phyloP scores from a whole-genome alignment of 1,140 invertebrate genomes.

The Nomia melanderi region DNA sequence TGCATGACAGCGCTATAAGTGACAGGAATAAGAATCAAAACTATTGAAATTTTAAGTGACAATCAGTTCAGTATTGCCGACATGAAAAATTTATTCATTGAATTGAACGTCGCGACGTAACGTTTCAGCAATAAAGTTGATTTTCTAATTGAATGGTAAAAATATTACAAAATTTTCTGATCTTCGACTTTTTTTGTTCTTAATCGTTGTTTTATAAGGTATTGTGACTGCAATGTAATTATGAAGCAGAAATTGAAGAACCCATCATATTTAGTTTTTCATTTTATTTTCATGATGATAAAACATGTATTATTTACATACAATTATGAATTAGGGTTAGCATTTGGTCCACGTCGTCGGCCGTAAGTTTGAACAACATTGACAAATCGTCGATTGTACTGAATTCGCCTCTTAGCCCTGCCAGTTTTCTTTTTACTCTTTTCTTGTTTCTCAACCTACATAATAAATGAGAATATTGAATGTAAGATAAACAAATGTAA shows the following conservation, averaged over 20 bases:
- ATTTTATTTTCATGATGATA: constrained; percentile 26
- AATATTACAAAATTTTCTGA: too few relatives aligned
- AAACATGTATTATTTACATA: constrained; percentile 1
- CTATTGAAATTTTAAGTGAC: too few relatives aligned
- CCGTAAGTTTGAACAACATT: constrained; percentile 98
- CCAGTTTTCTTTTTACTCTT: constrained; percentile 99
- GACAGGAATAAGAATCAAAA: too few relatives aligned
- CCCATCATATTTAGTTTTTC: constrained; percentile 2
- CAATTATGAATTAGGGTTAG: constrained; percentile 86
- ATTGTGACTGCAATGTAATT: not conserved
- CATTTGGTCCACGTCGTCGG: constrained; percentile 97
- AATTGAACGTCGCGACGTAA: too few relatives aligned
- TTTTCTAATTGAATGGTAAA: too few relatives aligned
- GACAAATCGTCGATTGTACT: constrained; percentile 99
- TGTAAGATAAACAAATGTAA: constrained; percentile 19
- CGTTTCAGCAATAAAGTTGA: too few relatives aligned
- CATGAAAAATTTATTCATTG: too few relatives aligned
- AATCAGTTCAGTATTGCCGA: too few relatives aligned
- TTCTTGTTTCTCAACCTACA: constrained; percentile 97
- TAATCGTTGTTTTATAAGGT: too few relatives aligned
- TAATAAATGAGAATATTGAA: constrained; percentile 35
- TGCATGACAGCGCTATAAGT: too few relatives aligned
- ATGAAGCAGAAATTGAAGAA: not conserved
- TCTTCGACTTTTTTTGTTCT: too few relatives aligned
- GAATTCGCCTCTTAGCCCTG: constrained; percentile 97